Evolutionary conservation across 2,888 invertebrate genomes (phyloP).

Genomic region (Frankliniella intonsa): DNA sequence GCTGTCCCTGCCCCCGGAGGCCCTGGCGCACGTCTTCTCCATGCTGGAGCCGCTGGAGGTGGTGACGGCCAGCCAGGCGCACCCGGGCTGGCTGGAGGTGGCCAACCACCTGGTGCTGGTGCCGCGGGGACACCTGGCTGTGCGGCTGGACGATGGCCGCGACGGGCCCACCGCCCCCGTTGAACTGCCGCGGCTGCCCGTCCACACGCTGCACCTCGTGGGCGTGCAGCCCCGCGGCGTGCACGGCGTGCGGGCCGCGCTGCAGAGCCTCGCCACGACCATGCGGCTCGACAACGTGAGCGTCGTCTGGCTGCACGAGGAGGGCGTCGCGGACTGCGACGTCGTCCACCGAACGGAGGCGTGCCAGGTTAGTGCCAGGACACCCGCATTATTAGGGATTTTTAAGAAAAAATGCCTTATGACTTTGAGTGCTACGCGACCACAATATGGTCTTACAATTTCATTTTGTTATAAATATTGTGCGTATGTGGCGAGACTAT

Average conservation of each 20-base stretch:
- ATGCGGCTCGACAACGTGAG: background rate
- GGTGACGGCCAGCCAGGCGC: background rate
- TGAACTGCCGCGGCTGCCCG: slow-evolving; percentile 27
- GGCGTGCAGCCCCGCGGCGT: background rate
- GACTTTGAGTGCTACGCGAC: too few species aligned
- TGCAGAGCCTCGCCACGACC: background rate
- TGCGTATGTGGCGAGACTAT: too few species aligned
- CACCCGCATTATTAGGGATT: too few species aligned
- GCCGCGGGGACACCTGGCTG: slow-evolving; percentile 29
- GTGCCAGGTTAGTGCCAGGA: too few species aligned
- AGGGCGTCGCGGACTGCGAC: background rate
- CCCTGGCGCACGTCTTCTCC: background rate
- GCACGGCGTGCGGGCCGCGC: background rate
- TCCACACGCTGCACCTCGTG: slow-evolving; percentile 15
- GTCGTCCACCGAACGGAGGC: background rate
- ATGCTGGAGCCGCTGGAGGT: slow-evolving; percentile 12
- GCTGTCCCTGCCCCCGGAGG: background rate
- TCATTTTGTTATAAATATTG: too few species aligned
- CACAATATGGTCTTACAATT: too few species aligned
- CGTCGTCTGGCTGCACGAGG: slow-evolving; percentile 22
- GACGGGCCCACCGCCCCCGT: slow-evolving; percentile 27
- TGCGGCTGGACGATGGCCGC: slow-evolving; percentile 31
- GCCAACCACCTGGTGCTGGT: slow-evolving; percentile 25
- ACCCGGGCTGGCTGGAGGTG: background rate
- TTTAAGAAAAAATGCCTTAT: too few species aligned